Base-by-base conservation (phyloP, 2,797 vertebrate species). In the Cephalopachus bancanus region DNA sequence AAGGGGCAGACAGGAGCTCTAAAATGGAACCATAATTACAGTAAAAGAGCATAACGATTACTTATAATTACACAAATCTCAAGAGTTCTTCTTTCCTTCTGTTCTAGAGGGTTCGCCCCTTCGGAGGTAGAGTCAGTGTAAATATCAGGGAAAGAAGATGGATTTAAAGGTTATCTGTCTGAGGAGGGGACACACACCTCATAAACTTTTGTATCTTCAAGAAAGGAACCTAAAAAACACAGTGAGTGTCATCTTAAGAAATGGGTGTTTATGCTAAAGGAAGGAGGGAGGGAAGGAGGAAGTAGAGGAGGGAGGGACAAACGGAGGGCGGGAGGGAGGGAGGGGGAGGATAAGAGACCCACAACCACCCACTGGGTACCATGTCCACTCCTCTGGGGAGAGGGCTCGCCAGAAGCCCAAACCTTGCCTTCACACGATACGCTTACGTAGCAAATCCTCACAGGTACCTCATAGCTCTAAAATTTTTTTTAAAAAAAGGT, bases 91-190 rank as follows among this genome's bases (percentile, higher is more conserved):
- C 74, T 95, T 96, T 97, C 2, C 1, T 96, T 93, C 62, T 71
- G 89, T 97, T 95, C 71, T 89, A 71, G 71, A 96, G 67, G 7
- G 83, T 92, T 98, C 93, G 96, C 67, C 72, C 51, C 30, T 94
- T 84, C 59, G 3, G 57, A 96, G 57, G 80, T 30, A 44, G 65
- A 96, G 67, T 93, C 75, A 72, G 94, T 96, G 64, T 96, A 97
- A 97, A 98, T 96, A 80, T 79, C 72, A 59, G 65, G 11, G 30
- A 97, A 96, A 96, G 95, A 67, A 86, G 83, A 97, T 57, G 96
- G 83, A 94, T 96, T 96, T 96, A 98, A 98, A 98, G 93, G 89
- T 98, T 97, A 97, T 83, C 64, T 94, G 90, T 97, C 93, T 91
- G 71, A 28, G 9, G 19, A 33, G 24, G 16, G 53, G n/a, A 26